Base-by-base conservation (phyloP, 2,888 invertebrate genomes). In the Plagodis dolabraria region DNA sequence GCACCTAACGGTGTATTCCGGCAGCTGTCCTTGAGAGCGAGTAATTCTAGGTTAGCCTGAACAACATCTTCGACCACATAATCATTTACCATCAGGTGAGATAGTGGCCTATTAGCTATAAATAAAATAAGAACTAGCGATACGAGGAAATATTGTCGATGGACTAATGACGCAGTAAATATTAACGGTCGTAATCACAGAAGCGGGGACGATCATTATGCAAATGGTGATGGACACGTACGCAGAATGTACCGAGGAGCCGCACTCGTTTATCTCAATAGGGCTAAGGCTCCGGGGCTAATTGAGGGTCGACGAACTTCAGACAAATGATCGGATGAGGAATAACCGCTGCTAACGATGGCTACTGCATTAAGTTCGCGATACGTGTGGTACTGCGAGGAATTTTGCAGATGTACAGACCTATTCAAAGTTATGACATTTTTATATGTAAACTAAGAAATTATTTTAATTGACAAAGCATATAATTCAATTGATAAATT, bases 231-330 rank as follows among this genome's bases (percentile, higher is more conserved):
- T 69, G 77, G 75, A 76, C 72, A 76, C 65, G 72, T 63, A 69
- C 46, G 33, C 68, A 70, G 70, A 49, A 38, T 69, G 75, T 75
- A 69, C 75, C 70, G 71, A 73, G 70, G 67, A 40, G 10, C 9
- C 36, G 5, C 40, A 40, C 5, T 74, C 78, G 79, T 84, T 82
- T 79, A 83, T 84, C 82, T 85, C 80, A 85, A 86, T 83, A 84
- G 80, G 83, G 79, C 77, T 83, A 83, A 80, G 81, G 82, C 82
- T 79, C 74, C 74, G 78, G 69, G 76, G 74, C 79, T 86, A 86
- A 88, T 87, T 85, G 83, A 77, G 74, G 86, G 81, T 80, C 85
- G 72, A 82, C 77, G 82, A 87, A 84, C 86, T 68, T 10, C 72
- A 68, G 56, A 76, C 74, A 80, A 79, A 85, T 80, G 76, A 76